Base-by-base conservation (phyloP, 1,140 invertebrate species). In the Pseudachorutes palmiensis region DNA sequence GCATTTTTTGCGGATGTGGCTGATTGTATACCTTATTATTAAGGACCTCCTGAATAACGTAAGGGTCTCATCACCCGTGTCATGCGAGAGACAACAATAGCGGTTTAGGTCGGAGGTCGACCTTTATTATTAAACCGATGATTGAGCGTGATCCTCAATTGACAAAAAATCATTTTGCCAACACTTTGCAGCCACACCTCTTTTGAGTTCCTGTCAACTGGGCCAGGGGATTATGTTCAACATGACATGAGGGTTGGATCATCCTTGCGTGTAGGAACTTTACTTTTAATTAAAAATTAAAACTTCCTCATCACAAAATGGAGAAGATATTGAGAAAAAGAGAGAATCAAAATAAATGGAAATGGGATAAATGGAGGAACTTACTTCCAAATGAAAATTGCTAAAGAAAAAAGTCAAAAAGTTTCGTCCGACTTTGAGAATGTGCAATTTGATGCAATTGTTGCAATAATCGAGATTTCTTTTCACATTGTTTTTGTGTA, bases 121-220 rank as follows among this genome's bases (percentile, higher is more conserved):
- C 36, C 36, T 41, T 41, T n/a, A n/a, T n/a, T n/a, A n/a, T n/a
- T n/a, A n/a, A n/a, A n/a, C n/a, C n/a, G n/a, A n/a, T n/a, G n/a
- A 41, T 41, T 41, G 36, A 41, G 36, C 19, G 36, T 9, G 5
- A 41, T 19, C 36, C 36, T 41, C 5, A 19, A 41, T 9, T 41
- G 19, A 41, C 5, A 41, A 41, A 41, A 41, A 55, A 19, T 55
- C 51, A 55, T 55, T 55, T 55, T 55, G 51, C 51, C 51, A 55
- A 55, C 51, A 55, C 51, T 55, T 55, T 26, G 3, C 51, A 55
- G 51, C 51, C 51, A 55, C 51, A 55, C 51, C 51, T 55, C 51
- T 55, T 55, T 55, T 14, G 12, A 24, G 51, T 55, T 55, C 51
- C 51, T 55, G 51, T 55, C 51, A 55, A 55, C 9, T 5, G 24